These are phyloP conservation scores for Mus caroli DNA, from an alignment of 2,797 vertebrate species.

Conservation along the genomic window DNA sequence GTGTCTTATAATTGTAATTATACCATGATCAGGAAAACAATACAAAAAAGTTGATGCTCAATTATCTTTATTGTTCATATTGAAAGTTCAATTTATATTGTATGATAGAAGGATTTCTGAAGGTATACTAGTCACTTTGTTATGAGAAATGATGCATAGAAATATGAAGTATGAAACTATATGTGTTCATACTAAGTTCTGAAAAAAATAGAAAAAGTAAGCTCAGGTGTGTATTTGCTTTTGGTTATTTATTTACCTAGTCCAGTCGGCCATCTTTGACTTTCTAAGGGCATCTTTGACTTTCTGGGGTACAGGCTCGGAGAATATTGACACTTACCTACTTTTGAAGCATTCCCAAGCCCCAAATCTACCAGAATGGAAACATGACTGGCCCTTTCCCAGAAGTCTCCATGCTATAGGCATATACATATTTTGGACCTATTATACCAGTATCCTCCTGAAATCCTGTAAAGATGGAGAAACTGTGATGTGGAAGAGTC, in stretches of 20 bases:
- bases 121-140: background rate
- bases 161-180: background rate
- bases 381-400: background rate
- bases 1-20: constrained; percentile 34
- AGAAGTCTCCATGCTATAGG: background rate
- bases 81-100: constrained; percentile 19
- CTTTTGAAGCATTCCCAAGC: background rate
- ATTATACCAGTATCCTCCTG: background rate
- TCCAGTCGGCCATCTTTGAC: background rate
- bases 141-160: background rate
- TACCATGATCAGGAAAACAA: constrained; percentile 24
- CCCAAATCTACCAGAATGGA: background rate
- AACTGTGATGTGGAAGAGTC: background rate
- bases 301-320: background rate
- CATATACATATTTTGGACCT: background rate
- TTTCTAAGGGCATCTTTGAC: background rate
- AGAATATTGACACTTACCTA: background rate
- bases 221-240: background rate
- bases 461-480: background rate
- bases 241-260: background rate
- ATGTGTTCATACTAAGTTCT: background rate
- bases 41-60: background rate
- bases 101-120: background rate
- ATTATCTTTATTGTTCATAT: constrained; percentile 13
- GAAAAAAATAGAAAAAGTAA: background rate